These are phyloP conservation scores for Anarhynchus alexandrinus DNA, from an alignment of 2,113 vertebrate genomes.

Conservation along the genomic window DNA sequence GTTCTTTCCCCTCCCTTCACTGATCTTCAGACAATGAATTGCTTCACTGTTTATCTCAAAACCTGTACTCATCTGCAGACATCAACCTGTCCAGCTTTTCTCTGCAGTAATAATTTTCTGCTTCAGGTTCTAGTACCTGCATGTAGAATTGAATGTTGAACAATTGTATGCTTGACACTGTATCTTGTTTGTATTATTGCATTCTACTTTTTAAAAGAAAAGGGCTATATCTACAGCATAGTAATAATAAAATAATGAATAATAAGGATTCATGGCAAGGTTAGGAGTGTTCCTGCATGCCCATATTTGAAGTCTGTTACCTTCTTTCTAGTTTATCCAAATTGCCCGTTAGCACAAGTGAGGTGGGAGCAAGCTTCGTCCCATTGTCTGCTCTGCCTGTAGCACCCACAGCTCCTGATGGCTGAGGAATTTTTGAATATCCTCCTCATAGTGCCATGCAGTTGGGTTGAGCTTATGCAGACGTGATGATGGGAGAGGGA, in stretches of 20 bases:
- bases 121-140: background rate
- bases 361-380: background rate
- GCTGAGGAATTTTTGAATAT: background rate
- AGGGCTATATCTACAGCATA: background rate
- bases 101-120: background rate
- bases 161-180: background rate
- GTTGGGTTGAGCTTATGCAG: background rate
- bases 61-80: background rate
- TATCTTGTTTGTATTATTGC: background rate
- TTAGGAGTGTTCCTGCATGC: background rate
- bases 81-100: background rate
- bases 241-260: background rate
- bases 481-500: background rate
- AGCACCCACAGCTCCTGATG: background rate
- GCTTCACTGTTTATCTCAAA: slow-evolving; percentile 25
- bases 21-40: slow-evolving; percentile 30
- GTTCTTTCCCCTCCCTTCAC: slow-evolving; percentile 6
- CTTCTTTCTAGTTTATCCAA: background rate
- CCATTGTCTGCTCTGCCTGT: background rate
- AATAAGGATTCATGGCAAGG: background rate
- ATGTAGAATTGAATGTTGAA: background rate
- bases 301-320: background rate
- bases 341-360: background rate
- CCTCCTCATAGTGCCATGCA: background rate
- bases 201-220: background rate